Base-by-base conservation (phyloP, 2,888 invertebrate species). In the Brenthis ino region DNA sequence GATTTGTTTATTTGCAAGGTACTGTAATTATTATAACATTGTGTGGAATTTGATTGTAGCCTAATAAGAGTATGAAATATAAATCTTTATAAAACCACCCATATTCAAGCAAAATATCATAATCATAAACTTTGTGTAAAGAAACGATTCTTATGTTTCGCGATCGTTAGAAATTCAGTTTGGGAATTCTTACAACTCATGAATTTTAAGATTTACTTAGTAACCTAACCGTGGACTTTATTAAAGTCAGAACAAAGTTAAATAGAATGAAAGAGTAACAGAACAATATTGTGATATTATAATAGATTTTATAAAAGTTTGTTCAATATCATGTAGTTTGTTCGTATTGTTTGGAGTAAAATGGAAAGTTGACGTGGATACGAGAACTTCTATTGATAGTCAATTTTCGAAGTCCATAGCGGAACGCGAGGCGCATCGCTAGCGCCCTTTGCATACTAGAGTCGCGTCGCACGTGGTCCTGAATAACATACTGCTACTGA, bases 371-470 rank as follows among this genome's bases (percentile, higher is more conserved):
- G 83, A 80, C 79, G 80, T 78, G 74, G 77, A 78, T 79, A 76
- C 76, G 81, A 77, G 78, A 84, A 88, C 82, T 88, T 88, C 79
- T 80, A 87, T 87, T 85, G 84, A 85, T 88, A 89, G 87, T 90
- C 87, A 87, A 89, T 90, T 89, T 87, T 85, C 83, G 76, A 88
- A 89, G 86, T 88, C 87, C 72, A 65, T 74, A 70, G 37, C 37
- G 75, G 80, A 77, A 84, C 83, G 83, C 80, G 82, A 74, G 74
- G 73, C 72, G 85, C 83, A 83, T 85, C 75, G 76, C 75, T 80
- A 77, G 72, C 74, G 78, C 79, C 76, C 79, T 83, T 85, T 84
- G 85, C 86, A 84, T 86, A 85, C 83, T 79, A 79, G 80, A 76
- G 76, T 79, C 75, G 74, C 69, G 77, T 75, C 75, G 79, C 73